Evolutionary conservation across 1,140 invertebrate species (phyloP).

Genomic region (Calycopis cecrops): DNA sequence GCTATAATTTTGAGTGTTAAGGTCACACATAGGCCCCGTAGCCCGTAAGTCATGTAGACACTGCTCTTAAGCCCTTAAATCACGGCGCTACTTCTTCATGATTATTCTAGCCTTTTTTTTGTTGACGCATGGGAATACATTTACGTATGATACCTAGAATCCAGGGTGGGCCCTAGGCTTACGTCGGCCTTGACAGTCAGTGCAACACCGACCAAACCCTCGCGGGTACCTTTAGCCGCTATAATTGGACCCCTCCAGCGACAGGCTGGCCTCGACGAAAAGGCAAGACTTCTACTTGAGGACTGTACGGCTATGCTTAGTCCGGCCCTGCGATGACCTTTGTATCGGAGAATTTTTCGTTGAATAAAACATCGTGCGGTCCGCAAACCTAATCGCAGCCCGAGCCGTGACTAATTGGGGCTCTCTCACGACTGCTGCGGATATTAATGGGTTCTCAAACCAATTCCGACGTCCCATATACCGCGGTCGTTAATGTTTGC

Average conservation of each 20-base stretch:
- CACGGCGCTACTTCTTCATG: too few relatives aligned
- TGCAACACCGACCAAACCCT: too few relatives aligned
- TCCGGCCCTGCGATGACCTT: constrained; percentile 14
- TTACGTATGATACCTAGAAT: too few relatives aligned
- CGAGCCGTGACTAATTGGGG: constrained; percentile 3
- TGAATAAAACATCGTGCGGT: constrained; percentile 21
- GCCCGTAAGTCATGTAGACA: too few relatives aligned
- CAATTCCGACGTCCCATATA: constrained; percentile 22
- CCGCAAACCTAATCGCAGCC: not conserved
- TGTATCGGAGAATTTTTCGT: constrained; percentile 16
- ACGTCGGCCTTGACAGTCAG: too few relatives aligned
- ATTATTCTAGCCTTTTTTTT: not conserved
- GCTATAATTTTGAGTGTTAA: too few relatives aligned
- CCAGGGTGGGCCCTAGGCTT: too few relatives aligned
- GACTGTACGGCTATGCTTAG: constrained; percentile 8
- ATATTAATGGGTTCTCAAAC: constrained; percentile 25
- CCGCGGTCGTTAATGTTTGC: constrained; percentile 7
- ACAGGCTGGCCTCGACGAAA: too few relatives aligned
- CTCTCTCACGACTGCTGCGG: constrained; percentile 7
- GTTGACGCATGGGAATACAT: too few relatives aligned
- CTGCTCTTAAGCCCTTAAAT: too few relatives aligned
- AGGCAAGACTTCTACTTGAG: not conserved
- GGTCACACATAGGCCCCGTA: not conserved
- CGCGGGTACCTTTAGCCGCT: too few relatives aligned
- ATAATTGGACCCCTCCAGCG: too few relatives aligned